Percentiles rank a stretch among this genome's conserved stretches.
phyloP scores from a whole-genome alignment of 1,140 invertebrate species.

The Araneus ventricosus region DNA sequence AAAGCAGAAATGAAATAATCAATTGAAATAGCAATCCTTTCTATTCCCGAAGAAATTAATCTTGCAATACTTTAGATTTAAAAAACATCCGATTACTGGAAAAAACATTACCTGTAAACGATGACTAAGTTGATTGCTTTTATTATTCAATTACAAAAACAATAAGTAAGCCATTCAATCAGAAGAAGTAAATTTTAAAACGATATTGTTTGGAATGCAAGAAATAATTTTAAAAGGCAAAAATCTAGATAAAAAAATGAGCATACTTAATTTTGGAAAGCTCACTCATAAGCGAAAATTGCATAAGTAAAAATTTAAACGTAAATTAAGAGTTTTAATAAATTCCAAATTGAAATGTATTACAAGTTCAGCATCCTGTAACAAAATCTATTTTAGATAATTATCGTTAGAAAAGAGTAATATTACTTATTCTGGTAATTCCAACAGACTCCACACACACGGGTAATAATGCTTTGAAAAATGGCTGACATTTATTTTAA shows the following conservation, averaged over 20 bases:
- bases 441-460: background rate
- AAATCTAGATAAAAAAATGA: background rate
- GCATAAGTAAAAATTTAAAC: conserved; percentile 1
- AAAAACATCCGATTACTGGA: too few species aligned
- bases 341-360: conserved; percentile 10
- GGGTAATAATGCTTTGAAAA: conserved; percentile 19
- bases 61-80: too few species aligned
- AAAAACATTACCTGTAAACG: too few species aligned
- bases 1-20: too few species aligned
- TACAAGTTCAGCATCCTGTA: background rate
- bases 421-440: conserved; percentile 12
- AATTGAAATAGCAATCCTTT: too few species aligned
- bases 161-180: background rate
- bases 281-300: background rate
- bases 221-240: background rate
- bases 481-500: conserved; percentile 21
- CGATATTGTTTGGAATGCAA: background rate
- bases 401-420: conserved; percentile 30
- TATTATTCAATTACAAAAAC: background rate
- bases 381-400: conserved; percentile 25
- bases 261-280: background rate
- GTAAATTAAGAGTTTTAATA: conserved; percentile 1
- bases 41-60: too few species aligned
- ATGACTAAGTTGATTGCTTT: too few species aligned
- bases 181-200: background rate